A percentile compares a stretch with the other conserved stretches of the same genome.
Conservation (phyloP, 2,113 vertebrate species). For the Lynx canadensis region DNA sequence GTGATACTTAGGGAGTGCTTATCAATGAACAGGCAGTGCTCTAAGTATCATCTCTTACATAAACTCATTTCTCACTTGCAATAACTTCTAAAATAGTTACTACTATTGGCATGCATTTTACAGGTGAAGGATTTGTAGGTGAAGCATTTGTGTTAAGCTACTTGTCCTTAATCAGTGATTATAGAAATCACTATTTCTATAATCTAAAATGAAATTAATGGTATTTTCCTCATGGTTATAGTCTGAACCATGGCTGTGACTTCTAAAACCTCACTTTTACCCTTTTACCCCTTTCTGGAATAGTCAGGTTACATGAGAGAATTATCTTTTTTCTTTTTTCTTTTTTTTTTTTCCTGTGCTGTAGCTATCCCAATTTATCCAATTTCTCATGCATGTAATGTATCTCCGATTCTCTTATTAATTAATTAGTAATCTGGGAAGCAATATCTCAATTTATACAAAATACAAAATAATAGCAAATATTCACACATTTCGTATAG, state of each 20-base stretch:
- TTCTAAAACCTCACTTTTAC: background rate
- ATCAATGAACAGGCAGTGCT: fast-evolving
- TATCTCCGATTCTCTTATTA: background rate
- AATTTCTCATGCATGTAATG: background rate
- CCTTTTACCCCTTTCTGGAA: background rate
- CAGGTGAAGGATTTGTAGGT: background rate
- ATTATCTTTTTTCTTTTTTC: background rate
- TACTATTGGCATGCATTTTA: background rate
- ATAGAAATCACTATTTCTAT: background rate
- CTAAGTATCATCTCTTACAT: background rate
- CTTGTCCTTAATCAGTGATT: background rate
- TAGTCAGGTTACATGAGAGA: background rate
- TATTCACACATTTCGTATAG: background rate
- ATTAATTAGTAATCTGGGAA: background rate
- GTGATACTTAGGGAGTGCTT: fast-evolving
- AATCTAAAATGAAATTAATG: background rate
- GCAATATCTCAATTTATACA: background rate
- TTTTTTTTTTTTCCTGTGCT: background rate
- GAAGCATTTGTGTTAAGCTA: background rate
- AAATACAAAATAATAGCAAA: background rate
- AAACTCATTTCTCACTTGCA: background rate
- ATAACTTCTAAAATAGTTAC: background rate
- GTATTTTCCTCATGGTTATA: background rate
- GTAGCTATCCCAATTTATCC: background rate
- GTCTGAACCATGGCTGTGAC: background rate